These are phyloP conservation scores for Chrysocyon brachyurus DNA, from an alignment of 2,797 vertebrate species.

Conservation along the genomic window DNA sequence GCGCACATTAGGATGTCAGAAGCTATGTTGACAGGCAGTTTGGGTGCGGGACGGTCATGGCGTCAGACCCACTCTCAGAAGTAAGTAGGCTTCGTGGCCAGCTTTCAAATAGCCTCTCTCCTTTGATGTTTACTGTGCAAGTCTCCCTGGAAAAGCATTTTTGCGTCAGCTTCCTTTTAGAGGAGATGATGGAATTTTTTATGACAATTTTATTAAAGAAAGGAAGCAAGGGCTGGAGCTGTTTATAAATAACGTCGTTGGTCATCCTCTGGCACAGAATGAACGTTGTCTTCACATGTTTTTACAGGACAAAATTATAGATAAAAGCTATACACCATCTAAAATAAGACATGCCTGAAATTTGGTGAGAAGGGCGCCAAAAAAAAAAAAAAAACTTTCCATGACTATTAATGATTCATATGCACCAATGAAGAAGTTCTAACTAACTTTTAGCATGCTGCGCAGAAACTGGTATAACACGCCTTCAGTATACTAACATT, in stretches of 20 bases:
- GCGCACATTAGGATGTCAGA: too few species aligned
- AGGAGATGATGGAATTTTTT: slow-evolving; percentile 99
- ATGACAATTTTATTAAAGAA: slow-evolving; percentile 98
- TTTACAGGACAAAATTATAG: slow-evolving; percentile 98
- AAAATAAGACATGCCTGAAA: slow-evolving; percentile 98
- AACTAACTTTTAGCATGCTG: slow-evolving; percentile 90
- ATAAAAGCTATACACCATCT: slow-evolving; percentile 99
- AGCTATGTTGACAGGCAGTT: too few species aligned
- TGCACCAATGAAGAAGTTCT: slow-evolving; percentile 88
- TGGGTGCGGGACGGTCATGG: too few species aligned
- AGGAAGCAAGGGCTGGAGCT: slow-evolving; percentile 97
- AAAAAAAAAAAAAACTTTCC: slow-evolving; percentile 32
- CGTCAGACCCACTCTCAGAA: too few species aligned
- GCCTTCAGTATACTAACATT: slow-evolving; percentile 88
- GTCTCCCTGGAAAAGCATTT: slow-evolving; percentile 97
- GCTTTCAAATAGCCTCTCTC: too few species aligned
- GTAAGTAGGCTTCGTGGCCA: too few species aligned
- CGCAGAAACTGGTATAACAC: slow-evolving; percentile 86
- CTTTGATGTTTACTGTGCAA: too few species aligned
- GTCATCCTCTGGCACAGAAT: slow-evolving; percentile 98
- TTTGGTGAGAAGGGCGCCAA: slow-evolving; percentile 75
- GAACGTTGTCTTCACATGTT: slow-evolving; percentile 99
- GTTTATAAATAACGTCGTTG: slow-evolving; percentile 99
- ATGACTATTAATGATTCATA: slow-evolving; percentile 85
- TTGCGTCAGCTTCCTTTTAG: slow-evolving; percentile 98